Conservation (phyloP, 2,888 invertebrate genomes). For the Thelaira solivaga region DNA sequence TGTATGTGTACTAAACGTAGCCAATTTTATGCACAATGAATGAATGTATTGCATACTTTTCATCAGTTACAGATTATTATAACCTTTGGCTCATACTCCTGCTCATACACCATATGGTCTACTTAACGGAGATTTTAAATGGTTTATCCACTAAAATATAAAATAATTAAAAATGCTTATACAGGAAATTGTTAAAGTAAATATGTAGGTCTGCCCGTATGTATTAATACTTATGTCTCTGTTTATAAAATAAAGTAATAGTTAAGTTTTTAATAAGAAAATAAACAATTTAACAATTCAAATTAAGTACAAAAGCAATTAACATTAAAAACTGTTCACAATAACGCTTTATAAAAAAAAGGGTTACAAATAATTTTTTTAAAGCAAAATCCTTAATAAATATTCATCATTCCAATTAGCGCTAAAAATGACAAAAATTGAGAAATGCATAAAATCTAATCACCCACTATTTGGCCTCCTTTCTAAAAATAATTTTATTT, state of each 20-base stretch:
- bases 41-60: slow-evolving; percentile 12
- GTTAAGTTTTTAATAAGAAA: no score
- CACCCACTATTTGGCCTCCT: neutral
- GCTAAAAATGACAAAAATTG: neutral
- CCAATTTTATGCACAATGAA: neutral
- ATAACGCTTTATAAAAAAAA: no score
- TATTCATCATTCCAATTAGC: neutral
- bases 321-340: no score
- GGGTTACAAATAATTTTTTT: neutral
- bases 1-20: neutral
- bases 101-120: slow-evolving; percentile 18
- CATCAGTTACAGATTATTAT: slow-evolving; percentile 31
- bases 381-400: neutral
- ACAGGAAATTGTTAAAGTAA: neutral
- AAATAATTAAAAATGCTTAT: slow-evolving; percentile 16
- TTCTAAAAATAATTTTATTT: no score
- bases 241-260: no score
- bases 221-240: no score
- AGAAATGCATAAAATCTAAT: neutral
- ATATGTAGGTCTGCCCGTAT: no score
- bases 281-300: no score
- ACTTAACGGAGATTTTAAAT: slow-evolving; percentile 20
- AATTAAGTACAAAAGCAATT: no score
- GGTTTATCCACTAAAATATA: slow-evolving; percentile 1
- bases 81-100: no score